Percentiles rank a stretch among this genome's conserved stretches.
Evolutionary conservation across 2,888 invertebrate genomes (phyloP).

Genomic region (Parnassius smintheus): DNA sequence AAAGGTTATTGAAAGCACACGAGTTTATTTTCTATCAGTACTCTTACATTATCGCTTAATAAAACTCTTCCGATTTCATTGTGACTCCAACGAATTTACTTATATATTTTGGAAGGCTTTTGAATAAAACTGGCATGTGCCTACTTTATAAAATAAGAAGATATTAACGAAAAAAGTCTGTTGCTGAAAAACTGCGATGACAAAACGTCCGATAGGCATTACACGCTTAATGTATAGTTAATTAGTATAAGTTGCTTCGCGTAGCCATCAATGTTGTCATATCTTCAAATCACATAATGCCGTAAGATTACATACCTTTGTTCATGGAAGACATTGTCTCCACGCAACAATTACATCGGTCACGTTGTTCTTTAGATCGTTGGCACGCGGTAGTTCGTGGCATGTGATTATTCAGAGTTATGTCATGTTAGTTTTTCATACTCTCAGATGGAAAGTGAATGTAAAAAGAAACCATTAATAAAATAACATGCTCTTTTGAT

Average conservation of each 20-base stretch:
- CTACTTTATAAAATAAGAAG: no score
- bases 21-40: no score
- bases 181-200: no score
- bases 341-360: conserved; percentile 27
- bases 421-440: conserved; percentile 10
- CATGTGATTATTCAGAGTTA: conserved; percentile 14
- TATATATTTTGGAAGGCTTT: no score
- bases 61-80: no score
- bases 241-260: conserved; percentile 5
- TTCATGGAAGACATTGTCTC: conserved; percentile 36
- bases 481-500: no score
- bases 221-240: not conserved
- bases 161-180: no score
- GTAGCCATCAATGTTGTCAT: conserved; percentile 23
- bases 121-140: no score
- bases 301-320: conserved; percentile 45
- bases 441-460: not conserved
- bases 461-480: no score
- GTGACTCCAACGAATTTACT: no score
- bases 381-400: conserved; percentile 9
- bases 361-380: conserved; percentile 10
- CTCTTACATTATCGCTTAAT: no score
- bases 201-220: not conserved
- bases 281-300: conserved; percentile 40
- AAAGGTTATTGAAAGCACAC: no score